Evolutionary conservation across 2,888 invertebrate species (phyloP).

Genomic region (Thysanoteuthis rhombus): DNA sequence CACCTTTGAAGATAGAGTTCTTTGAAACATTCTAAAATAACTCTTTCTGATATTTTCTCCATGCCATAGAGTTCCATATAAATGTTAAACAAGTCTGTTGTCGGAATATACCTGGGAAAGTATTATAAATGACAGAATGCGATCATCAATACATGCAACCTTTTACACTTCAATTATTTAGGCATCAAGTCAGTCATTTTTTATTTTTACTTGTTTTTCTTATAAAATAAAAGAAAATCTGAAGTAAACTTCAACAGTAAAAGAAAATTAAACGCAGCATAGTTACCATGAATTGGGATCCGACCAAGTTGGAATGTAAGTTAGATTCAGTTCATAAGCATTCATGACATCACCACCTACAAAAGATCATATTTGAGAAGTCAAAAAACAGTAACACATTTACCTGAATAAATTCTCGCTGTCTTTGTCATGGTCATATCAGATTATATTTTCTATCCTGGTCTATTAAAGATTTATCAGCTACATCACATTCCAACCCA

Average conservation of each 20-base stretch:
- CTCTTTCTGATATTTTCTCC: constrained; percentile 45
- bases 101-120: constrained; percentile 59
- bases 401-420: too few relatives aligned
- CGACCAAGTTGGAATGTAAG: constrained; percentile 44
- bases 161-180: too few relatives aligned
- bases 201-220: too few relatives aligned
- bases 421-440: too few relatives aligned
- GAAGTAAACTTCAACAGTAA: too few relatives aligned
- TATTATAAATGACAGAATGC: neutral
- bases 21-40: constrained; percentile 54
- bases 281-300: constrained; percentile 29
- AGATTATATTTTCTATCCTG: too few relatives aligned
- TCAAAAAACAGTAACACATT: too few relatives aligned
- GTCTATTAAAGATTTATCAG: too few relatives aligned
- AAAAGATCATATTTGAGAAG: neutral
- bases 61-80: constrained; percentile 57
- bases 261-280: neutral
- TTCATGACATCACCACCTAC: constrained; percentile 57
- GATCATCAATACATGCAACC: too few relatives aligned
- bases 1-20: constrained; percentile 53
- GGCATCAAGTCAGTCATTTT: too few relatives aligned
- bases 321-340: constrained; percentile 47
- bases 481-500: too few relatives aligned
- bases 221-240: too few relatives aligned
- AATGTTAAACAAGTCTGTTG: constrained; percentile 56